Evolutionary conservation across 2,113 vertebrate species (phyloP).

Genomic region (Litocranius walleri): DNA sequence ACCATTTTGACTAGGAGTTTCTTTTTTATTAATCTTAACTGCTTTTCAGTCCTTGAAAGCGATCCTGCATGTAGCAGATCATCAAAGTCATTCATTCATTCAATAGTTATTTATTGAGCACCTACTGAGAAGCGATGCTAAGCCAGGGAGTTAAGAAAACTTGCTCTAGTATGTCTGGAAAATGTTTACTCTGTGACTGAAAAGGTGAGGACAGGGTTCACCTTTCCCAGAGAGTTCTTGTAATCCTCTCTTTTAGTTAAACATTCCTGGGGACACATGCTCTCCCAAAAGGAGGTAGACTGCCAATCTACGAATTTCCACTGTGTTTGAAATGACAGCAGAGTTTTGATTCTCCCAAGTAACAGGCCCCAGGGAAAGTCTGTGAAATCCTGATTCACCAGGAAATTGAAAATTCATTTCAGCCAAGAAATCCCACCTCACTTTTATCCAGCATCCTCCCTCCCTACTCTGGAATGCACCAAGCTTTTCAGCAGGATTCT

Average conservation of each 20-base stretch:
- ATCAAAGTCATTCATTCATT: neutral
- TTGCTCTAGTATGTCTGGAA: neutral
- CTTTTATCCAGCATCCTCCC: neutral
- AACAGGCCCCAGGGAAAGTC: neutral
- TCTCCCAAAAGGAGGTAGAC: neutral
- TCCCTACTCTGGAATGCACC: neutral
- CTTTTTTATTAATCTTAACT: neutral
- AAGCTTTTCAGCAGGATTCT: neutral
- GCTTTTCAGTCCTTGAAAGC: neutral
- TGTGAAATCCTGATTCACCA: constrained; percentile 32
- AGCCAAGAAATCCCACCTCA: neutral
- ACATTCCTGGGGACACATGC: neutral
- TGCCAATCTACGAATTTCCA: neutral
- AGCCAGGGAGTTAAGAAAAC: neutral
- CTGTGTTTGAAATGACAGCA: neutral
- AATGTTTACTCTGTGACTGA: neutral
- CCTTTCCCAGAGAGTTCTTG: neutral
- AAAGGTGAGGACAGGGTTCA: neutral
- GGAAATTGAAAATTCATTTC: neutral
- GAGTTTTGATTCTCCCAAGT: neutral
- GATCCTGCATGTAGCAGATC: neutral
- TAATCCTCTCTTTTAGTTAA: neutral
- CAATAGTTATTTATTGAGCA: neutral
- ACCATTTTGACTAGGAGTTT: neutral
- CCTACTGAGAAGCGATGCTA: neutral